Base-by-base conservation (phyloP, 2,113 vertebrate species). In the Sebastes fasciatus region DNA sequence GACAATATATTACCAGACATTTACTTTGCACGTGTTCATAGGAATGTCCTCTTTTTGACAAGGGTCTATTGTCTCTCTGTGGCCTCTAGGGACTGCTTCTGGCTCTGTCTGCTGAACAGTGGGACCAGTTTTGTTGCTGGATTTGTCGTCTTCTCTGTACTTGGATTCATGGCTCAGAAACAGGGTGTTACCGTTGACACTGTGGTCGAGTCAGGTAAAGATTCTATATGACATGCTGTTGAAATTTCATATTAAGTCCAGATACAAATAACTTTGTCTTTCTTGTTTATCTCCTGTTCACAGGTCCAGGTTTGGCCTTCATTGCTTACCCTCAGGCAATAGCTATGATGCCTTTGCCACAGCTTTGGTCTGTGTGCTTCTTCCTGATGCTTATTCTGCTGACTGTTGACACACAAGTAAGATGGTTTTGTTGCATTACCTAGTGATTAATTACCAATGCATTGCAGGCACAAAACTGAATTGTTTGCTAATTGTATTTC, bases 161-260 rank as follows among this genome's bases (percentile, higher is more conserved):
- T 95, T 42, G 94, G 94, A 14, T 95, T 94, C 89, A 95, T 95
- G 94, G 92, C 95, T 60, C 65, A 92, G 6, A 74, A 91, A 65
- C 93, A 90, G 34, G 92, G 90, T 3, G 91, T 91, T 48, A 54
- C 5, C n/a, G 26, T 70, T 0, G 26, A 70, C 16, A 13, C 5
- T 12, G 67, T 70, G 49, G 49, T 54, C 0, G 67, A 70, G 26
- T 70, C 67, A 42, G 67, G 67, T 71, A 14, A 13, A 34, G 58
- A 61, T 13, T 61, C 7, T 1, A 26, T 61, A 10, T 21, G 19
- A 55, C 17, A 23, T 21, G n/a, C 23, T 5, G 57, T 6, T 6
- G 57, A 26, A 13, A 5, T 26, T 26, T 26, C 21, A 26, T 58
- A 23, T 58, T 3, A 26, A 13, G 21, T 58, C 55, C 55, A 21